Base-by-base conservation (phyloP, 2,113 vertebrate species). In the Craseonycteris thonglongyai region DNA sequence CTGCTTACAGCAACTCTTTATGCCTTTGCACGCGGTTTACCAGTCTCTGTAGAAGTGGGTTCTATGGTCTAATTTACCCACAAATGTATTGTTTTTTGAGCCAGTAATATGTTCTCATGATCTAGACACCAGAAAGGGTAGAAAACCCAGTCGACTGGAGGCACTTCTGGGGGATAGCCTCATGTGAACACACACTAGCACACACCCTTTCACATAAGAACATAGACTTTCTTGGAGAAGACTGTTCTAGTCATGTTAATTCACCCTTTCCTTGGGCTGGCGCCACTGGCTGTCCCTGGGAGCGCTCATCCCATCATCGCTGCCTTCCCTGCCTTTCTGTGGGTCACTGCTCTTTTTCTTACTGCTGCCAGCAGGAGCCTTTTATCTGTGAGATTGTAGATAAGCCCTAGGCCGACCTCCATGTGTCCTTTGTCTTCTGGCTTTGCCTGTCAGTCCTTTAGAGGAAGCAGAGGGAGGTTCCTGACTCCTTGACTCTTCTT, bases 341-440 rank as follows among this genome's bases (percentile, higher is more conserved):
- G 76, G 74, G 9, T 80, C 78, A 45, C 6, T 38, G 24, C 35
- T 42, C 84, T 54, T 30, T 47, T 38, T 74, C 76, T 35, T 0
- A 2, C 18, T 33, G 38, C 66, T 42, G 18, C 49, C 5, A 22
- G 51, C 40, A 58, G 86, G 15, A n/a, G 86, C 51, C n/a, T 28
- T 49, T 83, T 75, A 92, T 76, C 83, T 92, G 33, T 59, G 78
- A 69, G 42, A 8, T 68, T 16, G 49, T 4, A 76, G 94, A 63
- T 82, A 61, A 92, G 61, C 35, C 42, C 65, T 18, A 3, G 2
- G 22, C 0, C 56, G 65, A 38, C 26, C 30, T 51, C 81, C 81
- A 33, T 33, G 42, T 61, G 59, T 75, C 75, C 16, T 12, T 22
- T 3, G n/a, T 66, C 75, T 35, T 54, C 91, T 51, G 49, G 35